A percentile compares a stretch with the other conserved stretches of the same genome.
phyloP scores from a whole-genome alignment of 2,888 invertebrate species.

The Allophyes oxyacanthae region DNA sequence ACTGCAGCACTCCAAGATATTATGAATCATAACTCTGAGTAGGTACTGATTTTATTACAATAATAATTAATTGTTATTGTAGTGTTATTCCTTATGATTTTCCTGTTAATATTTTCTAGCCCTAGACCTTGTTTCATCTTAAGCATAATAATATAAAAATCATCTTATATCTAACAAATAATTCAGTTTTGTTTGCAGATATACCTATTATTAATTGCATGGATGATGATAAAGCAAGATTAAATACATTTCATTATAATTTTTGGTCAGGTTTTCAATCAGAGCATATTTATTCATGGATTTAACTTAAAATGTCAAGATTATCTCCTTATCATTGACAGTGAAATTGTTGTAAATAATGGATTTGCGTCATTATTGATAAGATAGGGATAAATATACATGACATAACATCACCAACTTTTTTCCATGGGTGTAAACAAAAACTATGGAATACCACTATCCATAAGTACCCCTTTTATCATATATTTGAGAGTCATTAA shows the following conservation, averaged over 20 bases:
- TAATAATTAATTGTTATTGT: slow-evolving; percentile 1
- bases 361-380: slow-evolving; percentile 17
- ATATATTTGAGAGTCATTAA: too few relatives aligned
- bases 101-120: slow-evolving; percentile 15
- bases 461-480: too few relatives aligned
- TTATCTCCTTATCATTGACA: slow-evolving; percentile 37
- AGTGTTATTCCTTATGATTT: slow-evolving; percentile 14
- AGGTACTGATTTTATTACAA: neutral
- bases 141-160: too few relatives aligned
- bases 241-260: too few relatives aligned
- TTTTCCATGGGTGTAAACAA: too few relatives aligned
- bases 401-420: too few relatives aligned
- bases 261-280: slow-evolving; percentile 1
- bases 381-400: slow-evolving; percentile 26
- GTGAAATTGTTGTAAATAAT: slow-evolving; percentile 26
- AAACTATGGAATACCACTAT: too few relatives aligned
- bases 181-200: too few relatives aligned
- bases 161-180: too few relatives aligned
- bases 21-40: slow-evolving; percentile 34
- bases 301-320: slow-evolving; percentile 17
- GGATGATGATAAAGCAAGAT: too few relatives aligned
- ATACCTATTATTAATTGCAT: too few relatives aligned
- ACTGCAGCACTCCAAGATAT: slow-evolving; percentile 7
- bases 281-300: slow-evolving; percentile 3
- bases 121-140: too few relatives aligned